These are phyloP conservation scores for Dione juno DNA, from an alignment of 2,888 invertebrate species.

Conservation along the genomic window DNA sequence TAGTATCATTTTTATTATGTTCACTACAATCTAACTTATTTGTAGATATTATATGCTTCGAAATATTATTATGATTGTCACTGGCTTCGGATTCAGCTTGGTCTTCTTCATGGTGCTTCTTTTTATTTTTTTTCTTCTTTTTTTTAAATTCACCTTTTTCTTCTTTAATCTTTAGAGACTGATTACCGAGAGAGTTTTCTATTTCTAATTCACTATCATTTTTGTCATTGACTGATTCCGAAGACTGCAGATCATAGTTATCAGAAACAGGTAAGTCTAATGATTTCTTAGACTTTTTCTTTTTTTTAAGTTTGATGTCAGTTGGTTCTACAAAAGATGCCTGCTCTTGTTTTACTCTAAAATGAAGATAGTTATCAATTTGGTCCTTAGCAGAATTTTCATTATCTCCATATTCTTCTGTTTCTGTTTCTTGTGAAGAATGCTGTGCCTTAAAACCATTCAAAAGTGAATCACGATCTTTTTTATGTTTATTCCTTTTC, in stretches of 20 bases:
- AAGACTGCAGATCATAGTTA: not conserved
- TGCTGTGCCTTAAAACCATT: conserved; percentile 36
- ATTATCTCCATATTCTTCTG: conserved; percentile 19
- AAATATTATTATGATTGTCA: not conserved
- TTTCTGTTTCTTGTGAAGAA: not conserved
- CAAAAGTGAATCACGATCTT: conserved; percentile 30
- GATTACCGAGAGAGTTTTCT: not conserved
- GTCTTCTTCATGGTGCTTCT: not conserved
- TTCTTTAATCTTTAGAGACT: not conserved
- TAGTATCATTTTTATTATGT: conserved; percentile 4
- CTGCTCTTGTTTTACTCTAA: conserved; percentile 17
- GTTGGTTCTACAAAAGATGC: conserved; percentile 12
- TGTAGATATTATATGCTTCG: not conserved
- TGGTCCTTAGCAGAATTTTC: not conserved
- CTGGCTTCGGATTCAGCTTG: not conserved
- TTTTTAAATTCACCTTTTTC: not conserved
- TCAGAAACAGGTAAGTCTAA: conserved; percentile 6
- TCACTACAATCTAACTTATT: not conserved
- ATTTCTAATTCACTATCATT: conserved; percentile 9
- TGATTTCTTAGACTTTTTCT: not conserved
- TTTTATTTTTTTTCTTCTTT: conserved; percentile 18
- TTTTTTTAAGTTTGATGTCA: conserved; percentile 12
- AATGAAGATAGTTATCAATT: conserved; percentile 15
- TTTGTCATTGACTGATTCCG: not conserved
- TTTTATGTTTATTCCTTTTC: conserved; percentile 48